Percentiles rank a stretch among this genome's conserved stretches.
Conservation (phyloP, 2,797 vertebrate genomes). For the Eremophila alpestris region DNA sequence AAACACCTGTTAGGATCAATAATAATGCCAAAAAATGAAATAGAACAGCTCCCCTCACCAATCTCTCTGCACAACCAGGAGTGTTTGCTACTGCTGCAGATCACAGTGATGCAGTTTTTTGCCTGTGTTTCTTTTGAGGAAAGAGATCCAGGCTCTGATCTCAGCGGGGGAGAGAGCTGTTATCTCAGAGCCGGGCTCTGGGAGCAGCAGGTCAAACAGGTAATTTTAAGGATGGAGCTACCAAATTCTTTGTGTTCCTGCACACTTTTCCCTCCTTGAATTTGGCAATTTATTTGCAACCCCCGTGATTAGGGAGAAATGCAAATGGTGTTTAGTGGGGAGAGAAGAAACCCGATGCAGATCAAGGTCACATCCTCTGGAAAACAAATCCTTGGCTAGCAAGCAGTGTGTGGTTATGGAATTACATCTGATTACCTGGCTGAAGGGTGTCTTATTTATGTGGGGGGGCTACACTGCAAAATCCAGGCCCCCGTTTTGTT, state of each 20-base stretch:
- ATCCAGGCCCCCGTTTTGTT: fast-evolving
- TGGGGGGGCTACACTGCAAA: background rate
- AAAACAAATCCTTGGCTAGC: background rate
- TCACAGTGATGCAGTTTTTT: background rate
- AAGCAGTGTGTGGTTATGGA: fast-evolving
- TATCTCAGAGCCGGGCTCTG: background rate
- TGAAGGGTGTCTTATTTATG: background rate
- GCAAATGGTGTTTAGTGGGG: background rate
- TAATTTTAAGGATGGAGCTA: conserved; percentile 34
- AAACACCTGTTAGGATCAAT: conserved; percentile 46
- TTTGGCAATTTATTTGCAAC: background rate
- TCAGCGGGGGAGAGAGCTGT: background rate
- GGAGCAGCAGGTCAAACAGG: conserved; percentile 44
- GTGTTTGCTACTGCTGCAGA: background rate
- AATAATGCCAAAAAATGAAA: conserved; percentile 43
- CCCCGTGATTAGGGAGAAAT: background rate
- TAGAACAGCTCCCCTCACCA: background rate
- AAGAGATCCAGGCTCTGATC: background rate
- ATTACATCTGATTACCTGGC: background rate
- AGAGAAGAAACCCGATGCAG: background rate
- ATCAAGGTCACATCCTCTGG: background rate
- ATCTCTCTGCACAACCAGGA: background rate
- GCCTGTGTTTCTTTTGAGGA: conserved; percentile 7
- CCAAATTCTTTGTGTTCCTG: background rate
- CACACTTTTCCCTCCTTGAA: background rate